phyloP scores from a whole-genome alignment of 2,888 invertebrate species.

The Erebia ligea region DNA sequence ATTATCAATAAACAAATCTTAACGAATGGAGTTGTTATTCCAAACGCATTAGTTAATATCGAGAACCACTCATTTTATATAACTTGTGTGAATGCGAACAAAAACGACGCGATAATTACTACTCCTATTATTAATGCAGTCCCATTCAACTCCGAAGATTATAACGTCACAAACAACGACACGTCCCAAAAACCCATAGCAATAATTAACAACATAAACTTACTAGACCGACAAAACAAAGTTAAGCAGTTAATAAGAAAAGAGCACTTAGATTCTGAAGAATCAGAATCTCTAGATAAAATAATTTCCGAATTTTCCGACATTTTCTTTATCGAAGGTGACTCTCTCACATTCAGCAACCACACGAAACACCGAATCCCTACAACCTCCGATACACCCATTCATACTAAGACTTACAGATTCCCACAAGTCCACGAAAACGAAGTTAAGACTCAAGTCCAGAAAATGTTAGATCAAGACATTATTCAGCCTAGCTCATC shows the following conservation, averaged over 20 bases:
- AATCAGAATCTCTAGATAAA: slow-evolving; percentile 24
- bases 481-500: slow-evolving; percentile 43
- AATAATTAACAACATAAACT: slow-evolving; percentile 14
- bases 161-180: neutral
- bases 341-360: slow-evolving; percentile 44
- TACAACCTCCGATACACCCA: slow-evolving; percentile 45
- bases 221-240: slow-evolving; percentile 28
- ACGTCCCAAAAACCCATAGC: neutral
- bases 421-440: slow-evolving; percentile 47
- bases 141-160: neutral
- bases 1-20: slow-evolving; percentile 42
- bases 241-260: slow-evolving; percentile 34
- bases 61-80: neutral
- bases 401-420: slow-evolving; percentile 48
- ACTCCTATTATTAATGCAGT: neutral
- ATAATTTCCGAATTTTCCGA: slow-evolving; percentile 38
- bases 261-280: slow-evolving; percentile 40
- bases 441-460: slow-evolving; percentile 46
- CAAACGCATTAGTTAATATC: neutral
- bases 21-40: slow-evolving; percentile 41
- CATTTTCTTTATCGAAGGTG: slow-evolving; percentile 43
- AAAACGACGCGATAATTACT: neutral
- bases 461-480: slow-evolving; percentile 43
- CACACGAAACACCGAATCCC: slow-evolving; percentile 45
- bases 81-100: neutral